Conservation (phyloP, 2,888 invertebrate species). For the Dryobotodes eremita region DNA sequence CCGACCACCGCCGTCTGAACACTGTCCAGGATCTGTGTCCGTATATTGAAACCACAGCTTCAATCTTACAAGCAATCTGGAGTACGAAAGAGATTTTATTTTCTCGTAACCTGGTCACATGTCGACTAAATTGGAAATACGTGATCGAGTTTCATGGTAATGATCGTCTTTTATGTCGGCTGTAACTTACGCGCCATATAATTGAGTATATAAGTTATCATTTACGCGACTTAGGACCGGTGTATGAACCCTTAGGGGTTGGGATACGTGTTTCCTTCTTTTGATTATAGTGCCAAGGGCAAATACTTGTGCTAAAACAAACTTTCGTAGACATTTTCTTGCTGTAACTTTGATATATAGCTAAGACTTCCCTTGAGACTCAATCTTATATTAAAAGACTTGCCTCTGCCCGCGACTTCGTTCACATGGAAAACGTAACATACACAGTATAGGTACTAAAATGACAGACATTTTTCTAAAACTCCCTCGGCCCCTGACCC, state of each 20-base stretch:
- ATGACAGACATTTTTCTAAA: not conserved
- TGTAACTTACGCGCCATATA: slow-evolving; percentile 74
- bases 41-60: slow-evolving; percentile 43
- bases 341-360: slow-evolving; percentile 28
- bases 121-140: slow-evolving; percentile 74
- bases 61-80: slow-evolving; percentile 50
- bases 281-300: slow-evolving; percentile 37
- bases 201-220: slow-evolving; percentile 68
- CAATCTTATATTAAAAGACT: not conserved
- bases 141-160: slow-evolving; percentile 74
- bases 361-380: not conserved
- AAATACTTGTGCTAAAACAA: not conserved
- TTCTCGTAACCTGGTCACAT: slow-evolving; percentile 71
- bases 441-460: not conserved
- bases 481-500: not conserved
- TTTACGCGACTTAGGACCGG: slow-evolving; percentile 41
- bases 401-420: not conserved
- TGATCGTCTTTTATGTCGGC: slow-evolving; percentile 70
- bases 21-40: not conserved
- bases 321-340: slow-evolving; percentile 9
- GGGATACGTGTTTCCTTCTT: slow-evolving; percentile 25
- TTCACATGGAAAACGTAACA: not conserved
- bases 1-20: slow-evolving; percentile 10
- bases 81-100: slow-evolving; percentile 64
- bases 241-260: slow-evolving; percentile 44